These are phyloP conservation scores for Lucinisca nassula DNA, from an alignment of 2,888 invertebrate species.

Conservation along the genomic window DNA sequence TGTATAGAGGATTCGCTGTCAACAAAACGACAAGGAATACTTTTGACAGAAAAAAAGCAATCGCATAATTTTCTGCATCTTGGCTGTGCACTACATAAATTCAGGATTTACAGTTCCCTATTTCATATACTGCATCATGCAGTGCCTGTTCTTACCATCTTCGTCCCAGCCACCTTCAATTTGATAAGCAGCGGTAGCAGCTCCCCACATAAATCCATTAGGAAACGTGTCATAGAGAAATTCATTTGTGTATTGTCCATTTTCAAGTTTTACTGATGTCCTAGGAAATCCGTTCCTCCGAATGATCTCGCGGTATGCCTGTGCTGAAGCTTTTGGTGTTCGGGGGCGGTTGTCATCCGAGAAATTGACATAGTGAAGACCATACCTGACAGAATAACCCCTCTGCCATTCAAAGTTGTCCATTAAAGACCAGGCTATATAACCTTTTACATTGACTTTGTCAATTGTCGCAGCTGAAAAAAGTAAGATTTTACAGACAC, in stretches of 20 bases:
- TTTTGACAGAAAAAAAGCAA: no score
- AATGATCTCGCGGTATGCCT: slow-evolving; percentile 77
- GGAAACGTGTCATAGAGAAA: slow-evolving; percentile 70
- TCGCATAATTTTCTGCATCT: no score
- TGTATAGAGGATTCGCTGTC: no score
- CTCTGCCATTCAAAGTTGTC: slow-evolving; percentile 95
- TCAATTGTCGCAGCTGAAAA: slow-evolving; percentile 77
- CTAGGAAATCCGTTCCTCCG: slow-evolving; percentile 75
- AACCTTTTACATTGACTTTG: slow-evolving; percentile 89
- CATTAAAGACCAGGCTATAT: slow-evolving; percentile 94
- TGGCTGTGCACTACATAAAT: no score
- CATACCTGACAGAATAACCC: slow-evolving; percentile 92
- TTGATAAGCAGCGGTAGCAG: slow-evolving; percentile 90
- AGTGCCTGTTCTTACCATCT: slow-evolving; percentile 87
- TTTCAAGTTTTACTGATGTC: slow-evolving; percentile 16
- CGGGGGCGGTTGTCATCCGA: slow-evolving; percentile 91
- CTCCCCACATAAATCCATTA: slow-evolving; percentile 80
- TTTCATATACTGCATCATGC: no score
- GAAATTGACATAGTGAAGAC: slow-evolving; percentile 93
- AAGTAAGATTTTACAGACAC: no score
- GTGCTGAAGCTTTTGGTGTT: slow-evolving; percentile 91
- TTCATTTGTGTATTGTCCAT: slow-evolving; percentile 47
- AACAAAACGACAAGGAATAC: no score
- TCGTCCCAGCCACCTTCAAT: slow-evolving; percentile 91
- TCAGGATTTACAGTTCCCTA: no score